Conservation (phyloP, 1,140 invertebrate genomes). For the Thrips palmi region DNA sequence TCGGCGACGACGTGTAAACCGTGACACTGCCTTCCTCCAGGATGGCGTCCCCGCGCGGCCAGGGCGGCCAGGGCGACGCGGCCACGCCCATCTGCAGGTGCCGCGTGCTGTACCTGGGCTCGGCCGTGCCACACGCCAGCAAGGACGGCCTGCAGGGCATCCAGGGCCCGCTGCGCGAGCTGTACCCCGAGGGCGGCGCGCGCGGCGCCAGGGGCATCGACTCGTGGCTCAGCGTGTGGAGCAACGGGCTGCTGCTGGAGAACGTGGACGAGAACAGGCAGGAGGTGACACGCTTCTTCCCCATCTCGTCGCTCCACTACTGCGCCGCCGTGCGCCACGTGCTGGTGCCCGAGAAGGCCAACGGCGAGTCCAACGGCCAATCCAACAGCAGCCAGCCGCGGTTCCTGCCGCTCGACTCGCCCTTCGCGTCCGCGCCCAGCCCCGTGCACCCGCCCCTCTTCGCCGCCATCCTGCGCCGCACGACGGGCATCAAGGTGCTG, state of each 20-base stretch:
- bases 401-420: slow-evolving; percentile 91
- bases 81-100: slow-evolving; percentile 88
- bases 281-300: slow-evolving; percentile 90
- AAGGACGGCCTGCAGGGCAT: slow-evolving; percentile 95
- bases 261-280: slow-evolving; percentile 92
- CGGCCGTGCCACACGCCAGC: slow-evolving; percentile 90
- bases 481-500: slow-evolving; percentile 94
- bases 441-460: slow-evolving; percentile 85
- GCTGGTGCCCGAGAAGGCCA: slow-evolving; percentile 31
- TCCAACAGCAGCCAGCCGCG: slow-evolving; percentile 39
- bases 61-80: slow-evolving; percentile 22
- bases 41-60: no score
- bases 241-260: slow-evolving; percentile 86
- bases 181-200: slow-evolving; percentile 87
- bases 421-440: slow-evolving; percentile 76
- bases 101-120: slow-evolving; percentile 94
- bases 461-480: slow-evolving; percentile 84
- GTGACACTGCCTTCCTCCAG: no score
- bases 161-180: slow-evolving; percentile 85
- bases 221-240: slow-evolving; percentile 94
- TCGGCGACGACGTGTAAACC: no score
- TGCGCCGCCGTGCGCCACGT: slow-evolving; percentile 85
- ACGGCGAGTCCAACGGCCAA: slow-evolving; percentile 26
- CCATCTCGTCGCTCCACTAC: slow-evolving; percentile 90
- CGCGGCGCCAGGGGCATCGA: slow-evolving; percentile 79